Base-by-base conservation (phyloP, 2,113 vertebrate species). In the Loxodonta africana region DNA sequence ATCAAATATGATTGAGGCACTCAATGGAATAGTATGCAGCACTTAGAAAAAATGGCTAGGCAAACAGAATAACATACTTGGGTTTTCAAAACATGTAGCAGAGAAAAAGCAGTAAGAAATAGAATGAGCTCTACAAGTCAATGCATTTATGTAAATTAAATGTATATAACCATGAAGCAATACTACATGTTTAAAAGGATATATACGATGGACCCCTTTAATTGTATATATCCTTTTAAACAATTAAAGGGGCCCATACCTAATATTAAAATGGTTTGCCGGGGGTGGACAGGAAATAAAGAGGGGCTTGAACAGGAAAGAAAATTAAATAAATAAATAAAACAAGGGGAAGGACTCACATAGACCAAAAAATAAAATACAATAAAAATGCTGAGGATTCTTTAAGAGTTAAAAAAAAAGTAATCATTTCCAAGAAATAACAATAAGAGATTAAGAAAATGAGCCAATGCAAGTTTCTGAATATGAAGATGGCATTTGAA, bases 381-480 rank as follows among this genome's bases (percentile, higher is more conserved):
- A 80, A 30, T 85, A 37, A 87, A 91, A 73, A 88, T 88, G 41
- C 20, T 44, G 18, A 91, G 6, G 1, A 48, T 44, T 8, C 53
- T 93, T 95, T 95, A 18, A 90, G 57, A 92, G 37, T 46, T 33
- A 78, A 94, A 92, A 95, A 44, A 33, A 90, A 90, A 67, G 20
- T 46, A 67, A 83, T 87, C 26, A 67, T 28, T 85, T 94, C 3
- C 0, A 87, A 90, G 30, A 95, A 65, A 62, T 76, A 83, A 63
- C 15, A 77, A 84, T 57, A 76, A 41, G 41, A 51, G 18, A 83
- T 87, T 71, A 77, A 53, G 84, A 92, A 90, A 90, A 85, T 73
- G 7, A 88, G 78, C 30, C 44, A 33, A 69, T 57, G 25, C 90
- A 73, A 69, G 1, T 18, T 88, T 91, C 48, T 26, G 46, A 74